phyloP scores from a whole-genome alignment of 2,888 invertebrate genomes.

The Amitus sp. region DNA sequence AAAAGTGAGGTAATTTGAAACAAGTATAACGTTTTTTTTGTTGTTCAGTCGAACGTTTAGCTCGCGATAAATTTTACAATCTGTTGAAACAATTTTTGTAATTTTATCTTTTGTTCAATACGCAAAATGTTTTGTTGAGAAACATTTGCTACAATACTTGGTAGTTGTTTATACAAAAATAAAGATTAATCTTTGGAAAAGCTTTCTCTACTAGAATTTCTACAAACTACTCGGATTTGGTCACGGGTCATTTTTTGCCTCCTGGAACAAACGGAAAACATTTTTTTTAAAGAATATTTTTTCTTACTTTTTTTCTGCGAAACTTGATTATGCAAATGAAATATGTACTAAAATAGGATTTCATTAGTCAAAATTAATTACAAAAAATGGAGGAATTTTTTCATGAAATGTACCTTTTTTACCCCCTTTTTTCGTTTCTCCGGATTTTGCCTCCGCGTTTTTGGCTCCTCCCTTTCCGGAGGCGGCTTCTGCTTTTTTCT shows the following conservation, averaged over 20 bases:
- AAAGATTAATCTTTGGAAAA: background rate
- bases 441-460: constrained; percentile 35
- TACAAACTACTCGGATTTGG: background rate
- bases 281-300: background rate
- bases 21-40: constrained; percentile 2
- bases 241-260: constrained; percentile 21
- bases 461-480: constrained; percentile 34
- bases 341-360: background rate
- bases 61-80: background rate
- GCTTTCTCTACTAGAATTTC: background rate
- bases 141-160: background rate
- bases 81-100: background rate
- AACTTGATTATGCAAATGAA: background rate
- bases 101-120: background rate
- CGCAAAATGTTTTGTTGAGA: too few relatives aligned
- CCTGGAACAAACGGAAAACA: constrained; percentile 13
- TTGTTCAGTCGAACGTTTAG: background rate
- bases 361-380: background rate
- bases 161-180: background rate
- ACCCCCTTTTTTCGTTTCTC: constrained; percentile 44
- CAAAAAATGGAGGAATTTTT: background rate
- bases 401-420: constrained; percentile 42
- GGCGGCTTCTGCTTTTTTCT: constrained; percentile 42
- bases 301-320: background rate
- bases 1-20: constrained; percentile 5